Percentiles rank a stretch among this genome's conserved stretches.
Conservation (phyloP, 2,113 vertebrate species). For the Rhagologus leucostigma region DNA sequence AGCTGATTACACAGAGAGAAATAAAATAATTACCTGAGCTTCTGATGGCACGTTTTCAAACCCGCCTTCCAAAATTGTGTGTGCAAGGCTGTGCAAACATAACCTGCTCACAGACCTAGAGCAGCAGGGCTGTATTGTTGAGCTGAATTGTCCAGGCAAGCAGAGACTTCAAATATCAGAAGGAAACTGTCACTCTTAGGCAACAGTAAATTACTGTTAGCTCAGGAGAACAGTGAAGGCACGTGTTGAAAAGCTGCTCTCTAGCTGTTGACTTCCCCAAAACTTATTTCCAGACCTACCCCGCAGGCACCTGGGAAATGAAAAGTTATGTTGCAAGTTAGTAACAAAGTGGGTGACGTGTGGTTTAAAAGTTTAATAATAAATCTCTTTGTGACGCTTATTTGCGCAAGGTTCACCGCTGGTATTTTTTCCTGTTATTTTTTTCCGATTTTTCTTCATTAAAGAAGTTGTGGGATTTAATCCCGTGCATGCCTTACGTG, state of each 20-base stretch:
- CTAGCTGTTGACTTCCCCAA: neutral
- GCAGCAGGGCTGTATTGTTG: neutral
- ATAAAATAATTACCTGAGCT: neutral
- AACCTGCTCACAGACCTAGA: neutral
- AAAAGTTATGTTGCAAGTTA: neutral
- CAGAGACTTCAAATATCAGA: neutral
- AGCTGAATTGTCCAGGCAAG: neutral
- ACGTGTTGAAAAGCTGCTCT: neutral
- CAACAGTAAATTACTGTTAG: neutral
- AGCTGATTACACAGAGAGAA: neutral
- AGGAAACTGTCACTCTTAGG: neutral
- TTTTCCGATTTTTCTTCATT: neutral
- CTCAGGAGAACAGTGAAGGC: neutral
- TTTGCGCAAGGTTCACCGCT: neutral
- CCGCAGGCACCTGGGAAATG: neutral
- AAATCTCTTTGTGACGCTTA: neutral
- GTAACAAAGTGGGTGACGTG: neutral
- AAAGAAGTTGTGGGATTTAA: neutral
- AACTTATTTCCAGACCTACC: neutral
- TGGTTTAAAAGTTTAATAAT: neutral
- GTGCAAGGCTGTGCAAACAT: neutral
- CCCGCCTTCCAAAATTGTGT: neutral
- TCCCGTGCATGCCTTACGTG: accelerated
- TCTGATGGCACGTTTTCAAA: neutral
- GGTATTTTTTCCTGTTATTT: neutral